Evolutionary conservation across 1,140 invertebrate genomes (phyloP), one percentile per base, ranked within the genome.

Genomic region (Aphelenchoides fujianensis): DNA sequence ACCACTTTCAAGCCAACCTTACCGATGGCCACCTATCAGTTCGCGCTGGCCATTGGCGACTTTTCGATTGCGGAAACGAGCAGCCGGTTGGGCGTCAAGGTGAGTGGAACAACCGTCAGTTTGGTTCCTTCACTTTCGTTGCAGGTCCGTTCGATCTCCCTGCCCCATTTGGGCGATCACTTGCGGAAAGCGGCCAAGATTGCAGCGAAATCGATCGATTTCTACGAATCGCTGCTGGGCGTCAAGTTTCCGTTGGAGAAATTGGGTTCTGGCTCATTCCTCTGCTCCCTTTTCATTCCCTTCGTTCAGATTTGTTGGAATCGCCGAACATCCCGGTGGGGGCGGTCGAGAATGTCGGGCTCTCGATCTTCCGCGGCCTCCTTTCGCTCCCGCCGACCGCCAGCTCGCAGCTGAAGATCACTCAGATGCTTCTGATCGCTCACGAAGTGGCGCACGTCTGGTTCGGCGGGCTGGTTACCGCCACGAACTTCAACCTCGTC

Each of bases 251-350:
- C 55, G 23, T 59, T 23, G 12, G 55, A 59, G 5, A 59, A 59
- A 32, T 59, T 59, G 34, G 55, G 55, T 19, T 30, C 28, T 16
- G n/a, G n/a, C n/a, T n/a, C n/a, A n/a, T n/a, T n/a, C n/a, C n/a
- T n/a, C n/a, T n/a, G n/a, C n/a, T n/a, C 5, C 12, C 55, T 5
- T 59, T 32, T 59, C 12, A 59, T 23, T 48, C 41, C 41, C 5
- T 59, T 30, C 34, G 55, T 59, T 59, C 34, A 59, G 55, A 59
- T 59, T 5, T 30, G 12, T 19, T 59, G 55, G 55, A 59, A 59
- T 59, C 55, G 5, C 23, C 55, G 19, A 19, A 59, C 23, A 30
- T 19, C 12, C 55, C 7, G 7, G 55, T 59, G 12, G 55, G 55
- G 7, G 55, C 55, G 7, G 55, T 59, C 23, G 55, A 59, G 23